Conservation (phyloP, 2,888 invertebrate genomes). For the Galerucella pusilla region DNA sequence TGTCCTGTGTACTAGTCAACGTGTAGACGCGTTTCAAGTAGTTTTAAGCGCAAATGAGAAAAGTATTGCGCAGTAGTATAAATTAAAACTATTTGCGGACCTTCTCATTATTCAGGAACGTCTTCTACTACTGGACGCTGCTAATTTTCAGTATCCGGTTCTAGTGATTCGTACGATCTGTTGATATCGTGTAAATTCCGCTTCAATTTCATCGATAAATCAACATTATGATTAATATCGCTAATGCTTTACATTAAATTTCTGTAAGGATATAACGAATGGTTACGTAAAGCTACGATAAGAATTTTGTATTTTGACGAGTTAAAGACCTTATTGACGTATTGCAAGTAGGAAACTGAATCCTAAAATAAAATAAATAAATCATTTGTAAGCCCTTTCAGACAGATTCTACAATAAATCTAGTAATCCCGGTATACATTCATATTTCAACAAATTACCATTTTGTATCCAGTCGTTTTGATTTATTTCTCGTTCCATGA, state of each 20-base stretch:
- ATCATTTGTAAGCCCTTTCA: conserved; percentile 38
- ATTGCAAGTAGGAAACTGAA: conserved; percentile 14
- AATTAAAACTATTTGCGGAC: no score
- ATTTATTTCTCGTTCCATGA: conserved; percentile 21
- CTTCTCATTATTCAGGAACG: no score
- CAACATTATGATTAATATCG: not conserved
- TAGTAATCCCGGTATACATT: conserved; percentile 32
- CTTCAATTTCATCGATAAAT: no score
- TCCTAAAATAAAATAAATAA: conserved; percentile 39
- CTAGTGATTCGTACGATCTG: no score
- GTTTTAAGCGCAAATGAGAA: no score
- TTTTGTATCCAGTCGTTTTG: conserved; percentile 19
- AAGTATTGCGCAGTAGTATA: no score
- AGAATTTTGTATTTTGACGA: not conserved
- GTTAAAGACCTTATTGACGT: conserved; percentile 4
- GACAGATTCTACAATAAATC: conserved; percentile 36
- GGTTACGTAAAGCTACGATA: not conserved
- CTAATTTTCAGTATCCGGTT: no score
- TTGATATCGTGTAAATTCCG: no score
- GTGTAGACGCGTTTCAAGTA: no score
- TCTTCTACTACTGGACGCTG: no score
- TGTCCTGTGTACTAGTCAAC: no score
- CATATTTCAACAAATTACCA: conserved; percentile 30
- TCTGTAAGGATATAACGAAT: not conserved
- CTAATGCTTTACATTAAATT: not conserved